A percentile compares a stretch with the other conserved stretches of the same genome.
Evolutionary conservation across 2,797 vertebrate species (phyloP).

Genomic region (Spinus olivaceus): DNA sequence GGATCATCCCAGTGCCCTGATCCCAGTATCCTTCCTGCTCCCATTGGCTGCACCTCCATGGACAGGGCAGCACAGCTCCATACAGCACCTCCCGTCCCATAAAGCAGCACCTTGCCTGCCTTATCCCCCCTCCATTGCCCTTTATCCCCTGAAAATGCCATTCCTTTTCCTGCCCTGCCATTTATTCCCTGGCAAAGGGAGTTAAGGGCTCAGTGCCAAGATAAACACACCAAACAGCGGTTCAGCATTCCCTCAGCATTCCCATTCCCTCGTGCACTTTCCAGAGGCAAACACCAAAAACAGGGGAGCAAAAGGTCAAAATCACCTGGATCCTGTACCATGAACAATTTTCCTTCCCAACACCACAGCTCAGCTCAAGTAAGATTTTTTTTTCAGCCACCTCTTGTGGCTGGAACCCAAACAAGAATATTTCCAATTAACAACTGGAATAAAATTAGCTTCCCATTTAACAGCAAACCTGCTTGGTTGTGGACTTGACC

Average conservation of each 20-base stretch:
- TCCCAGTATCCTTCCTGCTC: accelerated
- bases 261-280: neutral
- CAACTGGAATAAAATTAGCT: neutral
- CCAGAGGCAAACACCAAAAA: neutral
- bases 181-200: neutral
- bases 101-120: neutral
- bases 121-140: neutral
- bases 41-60: accelerated
- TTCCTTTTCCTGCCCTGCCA: neutral
- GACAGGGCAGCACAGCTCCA: neutral
- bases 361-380: neutral
- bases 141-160: neutral
- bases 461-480: neutral
- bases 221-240: accelerated
- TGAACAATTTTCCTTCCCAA: neutral
- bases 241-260: neutral
- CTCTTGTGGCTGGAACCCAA: neutral
- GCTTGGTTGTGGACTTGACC: neutral
- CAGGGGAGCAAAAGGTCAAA: neutral
- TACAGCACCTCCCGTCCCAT: neutral
- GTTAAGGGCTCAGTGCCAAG: neutral
- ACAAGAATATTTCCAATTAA: neutral
- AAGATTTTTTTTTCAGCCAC: neutral
- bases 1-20: neutral
- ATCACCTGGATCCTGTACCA: neutral